These are phyloP conservation scores for Coracias cyanogaster DNA, from an alignment of 2,797 vertebrate species.

Conservation along the genomic window DNA sequence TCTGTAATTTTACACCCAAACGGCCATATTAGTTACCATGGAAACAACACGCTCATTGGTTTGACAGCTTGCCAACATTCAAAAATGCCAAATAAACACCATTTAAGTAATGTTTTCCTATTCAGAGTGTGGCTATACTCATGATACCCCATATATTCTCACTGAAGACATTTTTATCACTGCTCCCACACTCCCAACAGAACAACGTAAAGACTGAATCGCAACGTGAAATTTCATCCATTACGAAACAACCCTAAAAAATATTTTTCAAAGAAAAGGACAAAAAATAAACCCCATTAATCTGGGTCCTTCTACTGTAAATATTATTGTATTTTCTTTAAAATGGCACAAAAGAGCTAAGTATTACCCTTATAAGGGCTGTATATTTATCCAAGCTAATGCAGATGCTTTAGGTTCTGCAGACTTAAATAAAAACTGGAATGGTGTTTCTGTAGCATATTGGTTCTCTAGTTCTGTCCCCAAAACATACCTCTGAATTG, in stretches of 20 bases:
- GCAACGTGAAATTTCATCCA: neutral
- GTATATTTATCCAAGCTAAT: neutral
- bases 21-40: neutral
- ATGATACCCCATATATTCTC: neutral
- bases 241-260: neutral
- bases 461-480: neutral
- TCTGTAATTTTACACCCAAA: neutral
- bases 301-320: neutral
- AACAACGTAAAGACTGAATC: neutral
- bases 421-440: neutral
- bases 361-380: neutral
- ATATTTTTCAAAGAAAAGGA: neutral
- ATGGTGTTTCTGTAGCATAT: neutral
- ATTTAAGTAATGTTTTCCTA: neutral
- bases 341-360: neutral
- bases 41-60: neutral
- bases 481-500: neutral
- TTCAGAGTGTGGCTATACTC: neutral
- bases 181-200: neutral
- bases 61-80: neutral
- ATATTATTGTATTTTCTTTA: neutral
- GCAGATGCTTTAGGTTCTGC: neutral
- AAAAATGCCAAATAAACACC: neutral
- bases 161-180: neutral
- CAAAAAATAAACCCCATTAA: neutral